Conservation (phyloP, 2,113 vertebrate genomes). For the Redunca redunca region DNA sequence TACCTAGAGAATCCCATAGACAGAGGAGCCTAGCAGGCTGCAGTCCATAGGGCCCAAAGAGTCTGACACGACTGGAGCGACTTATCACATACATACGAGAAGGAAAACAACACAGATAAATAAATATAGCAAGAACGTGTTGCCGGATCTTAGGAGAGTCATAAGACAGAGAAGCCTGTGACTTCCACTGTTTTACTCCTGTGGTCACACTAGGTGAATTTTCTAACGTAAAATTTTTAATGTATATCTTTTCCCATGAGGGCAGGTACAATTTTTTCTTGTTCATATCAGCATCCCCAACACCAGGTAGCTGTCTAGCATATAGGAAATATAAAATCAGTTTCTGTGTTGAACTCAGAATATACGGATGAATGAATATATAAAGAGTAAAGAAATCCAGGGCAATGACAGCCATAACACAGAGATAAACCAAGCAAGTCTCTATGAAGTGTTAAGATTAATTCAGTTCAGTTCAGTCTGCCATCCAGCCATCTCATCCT, state of each 20-base stretch:
- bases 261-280: neutral
- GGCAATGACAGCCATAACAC: neutral
- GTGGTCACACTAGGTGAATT: neutral
- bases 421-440: neutral
- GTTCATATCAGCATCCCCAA: neutral
- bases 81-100: neutral
- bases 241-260: neutral
- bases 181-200: neutral
- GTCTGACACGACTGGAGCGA: neutral
- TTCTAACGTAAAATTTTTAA: neutral
- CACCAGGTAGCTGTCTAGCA: neutral
- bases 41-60: neutral
- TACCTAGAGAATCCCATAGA: neutral
- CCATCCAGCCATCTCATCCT: too few relatives aligned
- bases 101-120: neutral
- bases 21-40: neutral
- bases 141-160: neutral
- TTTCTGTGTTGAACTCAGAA: neutral
- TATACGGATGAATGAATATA: neutral
- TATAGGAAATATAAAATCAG: neutral
- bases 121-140: neutral
- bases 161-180: neutral
- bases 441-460: neutral
- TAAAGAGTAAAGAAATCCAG: neutral
- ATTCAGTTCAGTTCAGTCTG: too few relatives aligned